A percentile compares a stretch with the other conserved stretches of the same genome.
Conservation (phyloP, 2,888 invertebrate genomes). For the Melinaea marsaeus region DNA sequence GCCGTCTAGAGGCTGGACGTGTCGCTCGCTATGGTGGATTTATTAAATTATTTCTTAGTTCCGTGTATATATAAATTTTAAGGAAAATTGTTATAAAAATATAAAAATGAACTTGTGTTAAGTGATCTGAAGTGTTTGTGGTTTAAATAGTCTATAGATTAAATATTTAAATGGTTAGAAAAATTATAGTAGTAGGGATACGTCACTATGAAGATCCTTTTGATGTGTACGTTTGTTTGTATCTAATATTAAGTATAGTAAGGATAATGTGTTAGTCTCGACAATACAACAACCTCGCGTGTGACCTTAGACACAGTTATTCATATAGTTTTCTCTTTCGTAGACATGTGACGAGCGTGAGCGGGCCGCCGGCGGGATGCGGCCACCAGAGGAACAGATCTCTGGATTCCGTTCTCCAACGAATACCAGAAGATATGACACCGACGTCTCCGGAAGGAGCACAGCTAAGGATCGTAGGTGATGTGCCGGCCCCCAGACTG, state of each 20-base stretch:
- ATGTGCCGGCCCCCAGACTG: constrained; percentile 77
- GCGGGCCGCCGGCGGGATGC: constrained; percentile 74
- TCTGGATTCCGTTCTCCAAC: constrained; percentile 91
- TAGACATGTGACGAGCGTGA: constrained; percentile 71
- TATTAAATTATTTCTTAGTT: constrained; percentile 49
- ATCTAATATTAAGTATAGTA: constrained; percentile 1
- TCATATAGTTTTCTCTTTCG: constrained; percentile 40
- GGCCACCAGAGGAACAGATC: constrained; percentile 93
- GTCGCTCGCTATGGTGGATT: constrained; percentile 40
- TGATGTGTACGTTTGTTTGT: constrained; percentile 52
- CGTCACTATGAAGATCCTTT: constrained; percentile 72
- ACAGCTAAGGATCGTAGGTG: constrained; percentile 60
- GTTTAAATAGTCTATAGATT: constrained; percentile 11
- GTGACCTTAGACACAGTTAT: constrained; percentile 18
- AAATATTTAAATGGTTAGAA: constrained; percentile 64
- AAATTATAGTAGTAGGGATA: constrained; percentile 70
- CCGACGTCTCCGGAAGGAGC: constrained; percentile 70
- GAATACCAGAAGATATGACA: constrained; percentile 91
- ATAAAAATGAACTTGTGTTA: constrained; percentile 11
- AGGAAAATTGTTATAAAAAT: neutral
- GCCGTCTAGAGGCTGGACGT: constrained; percentile 46
- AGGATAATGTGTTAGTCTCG: constrained; percentile 2
- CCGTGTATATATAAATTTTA: constrained; percentile 41
- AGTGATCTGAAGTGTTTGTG: constrained; percentile 3
- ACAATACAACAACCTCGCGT: neutral